Evolutionary conservation across 1,140 invertebrate genomes (phyloP), one percentile per base, ranked within the genome.

Genomic region (Hyphantria cunea): DNA sequence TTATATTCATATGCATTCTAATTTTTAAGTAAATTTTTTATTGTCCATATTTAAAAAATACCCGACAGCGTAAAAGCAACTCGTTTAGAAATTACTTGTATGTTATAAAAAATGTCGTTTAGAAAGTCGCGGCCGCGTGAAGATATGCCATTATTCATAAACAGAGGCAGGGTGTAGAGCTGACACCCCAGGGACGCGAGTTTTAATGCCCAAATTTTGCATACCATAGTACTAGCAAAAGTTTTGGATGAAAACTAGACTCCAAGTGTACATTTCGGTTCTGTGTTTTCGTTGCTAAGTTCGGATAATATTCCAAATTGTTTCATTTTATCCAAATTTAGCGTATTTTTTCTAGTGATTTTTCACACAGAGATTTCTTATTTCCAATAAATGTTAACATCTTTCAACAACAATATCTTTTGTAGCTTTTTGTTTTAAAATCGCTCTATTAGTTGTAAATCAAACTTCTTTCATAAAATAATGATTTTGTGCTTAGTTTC

Each of bases 181-280:
- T 47, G 64, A 64, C 74, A 52, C 75, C 63, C 73, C 47, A 44
- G 84, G 81, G 85, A 82, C 67, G 73, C 66, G 70, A 71, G 68
- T 71, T 82, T 85, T 89, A 85, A 86, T 84, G 83, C 80, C 72
- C 64, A 65, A 72, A 89, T 89, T n/a, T 89, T 89, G 76, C 84
- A 89, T 86, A 76, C 77, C 66, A 56, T 62, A 80, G 86, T 75
- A 81, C 64, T 73, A 56, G 48, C 37, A 50, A 45, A 14, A 47
- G 49, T 39, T 47, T 25, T 0, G 69, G 66, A 67, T 50, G 3
- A 44, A 12, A 44, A 44, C n/a, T 6, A 12, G 12, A 12, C n/a
- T 2, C n/a, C 9, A 12, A 12, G 2, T 44, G n/a, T n/a, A n/a
- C n/a, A n/a, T 3, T 7, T n/a, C 11, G 3, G 10, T 48, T 25